phyloP scores from a whole-genome alignment of 1,140 invertebrate species.

The Drosophila parabipectinata region DNA sequence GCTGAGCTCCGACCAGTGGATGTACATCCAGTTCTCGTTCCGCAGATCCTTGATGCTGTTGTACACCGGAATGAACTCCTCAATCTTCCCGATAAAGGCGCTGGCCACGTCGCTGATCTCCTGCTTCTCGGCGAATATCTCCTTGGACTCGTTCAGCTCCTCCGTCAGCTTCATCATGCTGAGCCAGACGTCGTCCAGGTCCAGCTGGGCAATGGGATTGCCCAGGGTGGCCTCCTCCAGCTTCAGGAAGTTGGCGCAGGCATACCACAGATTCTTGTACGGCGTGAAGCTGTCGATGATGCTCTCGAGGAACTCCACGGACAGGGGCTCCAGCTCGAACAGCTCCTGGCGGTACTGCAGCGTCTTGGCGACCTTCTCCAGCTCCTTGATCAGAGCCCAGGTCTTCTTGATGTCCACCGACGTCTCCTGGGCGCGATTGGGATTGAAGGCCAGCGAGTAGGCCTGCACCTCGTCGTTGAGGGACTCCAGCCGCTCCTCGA shows the following conservation, averaged over 20 bases:
- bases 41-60: constrained; percentile 69
- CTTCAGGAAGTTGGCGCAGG: constrained; percentile 70
- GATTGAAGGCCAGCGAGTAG: constrained; percentile 71
- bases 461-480: constrained; percentile 78
- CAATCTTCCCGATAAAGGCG: constrained; percentile 55
- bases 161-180: constrained; percentile 48
- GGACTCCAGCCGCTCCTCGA: constrained; percentile 75
- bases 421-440: constrained; percentile 66
- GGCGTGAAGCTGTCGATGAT: constrained; percentile 69
- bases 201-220: constrained; percentile 68
- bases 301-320: constrained; percentile 61
- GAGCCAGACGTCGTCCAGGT: constrained; percentile 66
- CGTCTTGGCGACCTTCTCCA: constrained; percentile 62
- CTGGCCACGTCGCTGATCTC: constrained; percentile 73
- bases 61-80: constrained; percentile 64
- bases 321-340: constrained; percentile 74
- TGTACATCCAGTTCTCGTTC: constrained; percentile 77
- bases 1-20: constrained; percentile 76
- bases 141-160: constrained; percentile 41
- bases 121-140: constrained; percentile 62
- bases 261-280: constrained; percentile 72
- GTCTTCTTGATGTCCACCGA: constrained; percentile 81
- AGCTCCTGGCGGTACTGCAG: constrained; percentile 67
- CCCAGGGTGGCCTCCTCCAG: constrained; percentile 77
- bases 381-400: constrained; percentile 60